phyloP scores from a whole-genome alignment of 1,140 invertebrate species.

The Sarcophaga bullata region DNA sequence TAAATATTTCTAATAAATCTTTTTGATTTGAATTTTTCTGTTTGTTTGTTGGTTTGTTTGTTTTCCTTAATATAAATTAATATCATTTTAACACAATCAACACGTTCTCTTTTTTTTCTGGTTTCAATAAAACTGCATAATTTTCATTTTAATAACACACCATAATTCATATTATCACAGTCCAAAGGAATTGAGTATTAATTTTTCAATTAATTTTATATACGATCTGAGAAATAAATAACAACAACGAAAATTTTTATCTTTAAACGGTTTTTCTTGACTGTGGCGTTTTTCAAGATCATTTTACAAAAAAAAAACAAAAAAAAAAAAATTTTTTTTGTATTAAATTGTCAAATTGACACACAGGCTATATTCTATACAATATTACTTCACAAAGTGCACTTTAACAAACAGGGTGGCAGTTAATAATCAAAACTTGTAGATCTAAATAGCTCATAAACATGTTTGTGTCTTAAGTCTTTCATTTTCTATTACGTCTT shows the following conservation, averaged over 20 bases:
- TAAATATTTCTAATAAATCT: too few relatives aligned
- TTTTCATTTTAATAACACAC: not conserved
- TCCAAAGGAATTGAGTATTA: not conserved
- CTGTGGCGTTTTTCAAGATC: constrained; percentile 29
- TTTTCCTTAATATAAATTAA: not conserved
- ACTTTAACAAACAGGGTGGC: not conserved
- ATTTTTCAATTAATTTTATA: constrained; percentile 19
- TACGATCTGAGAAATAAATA: not conserved
- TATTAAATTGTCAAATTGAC: constrained; percentile 32
- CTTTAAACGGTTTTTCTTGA: not conserved
- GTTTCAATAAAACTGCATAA: not conserved
- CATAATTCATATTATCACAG: constrained; percentile 4
- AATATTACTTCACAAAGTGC: not conserved
- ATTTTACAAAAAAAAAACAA: not conserved
- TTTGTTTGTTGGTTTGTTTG: not conserved
- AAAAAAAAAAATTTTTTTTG: too few relatives aligned
- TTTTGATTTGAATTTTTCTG: not conserved
- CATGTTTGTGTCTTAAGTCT: too few relatives aligned
- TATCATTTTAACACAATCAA: constrained; percentile 40
- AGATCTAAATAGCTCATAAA: too few relatives aligned
- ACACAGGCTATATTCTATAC: not conserved
- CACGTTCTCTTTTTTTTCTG: constrained; percentile 16
- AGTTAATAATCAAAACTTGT: not conserved
- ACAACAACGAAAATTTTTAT: not conserved
- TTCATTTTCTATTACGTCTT: too few relatives aligned